A percentile compares a stretch with the other conserved stretches of the same genome.
Evolutionary conservation across 2,113 vertebrate species (phyloP).

Genomic region (Chloropsis cyanopogon): DNA sequence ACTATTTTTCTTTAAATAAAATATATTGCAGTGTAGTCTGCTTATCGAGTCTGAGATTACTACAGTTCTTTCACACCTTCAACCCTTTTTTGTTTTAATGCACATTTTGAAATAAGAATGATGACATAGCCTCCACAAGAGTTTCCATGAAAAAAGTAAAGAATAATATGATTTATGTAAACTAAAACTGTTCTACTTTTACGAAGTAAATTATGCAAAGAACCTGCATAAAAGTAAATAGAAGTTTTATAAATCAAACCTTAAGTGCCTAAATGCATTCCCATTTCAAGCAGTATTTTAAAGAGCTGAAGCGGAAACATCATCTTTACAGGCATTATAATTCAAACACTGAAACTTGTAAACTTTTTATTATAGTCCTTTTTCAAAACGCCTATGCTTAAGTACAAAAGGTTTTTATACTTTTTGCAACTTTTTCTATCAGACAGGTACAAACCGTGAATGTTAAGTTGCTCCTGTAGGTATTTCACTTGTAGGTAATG

Average conservation of each 20-base stretch:
- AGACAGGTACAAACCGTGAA: not conserved
- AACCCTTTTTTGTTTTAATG: not conserved
- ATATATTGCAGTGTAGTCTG: not conserved
- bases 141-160: slow-evolving; percentile 10
- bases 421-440: not conserved
- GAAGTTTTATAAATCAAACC: slow-evolving; percentile 43
- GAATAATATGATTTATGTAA: not conserved
- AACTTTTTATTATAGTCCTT: not conserved
- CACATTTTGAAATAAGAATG: not conserved
- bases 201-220: not conserved
- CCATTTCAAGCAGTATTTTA: slow-evolving; percentile 18
- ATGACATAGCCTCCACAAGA: slow-evolving; percentile 3
- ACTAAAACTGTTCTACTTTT: slow-evolving; percentile 14
- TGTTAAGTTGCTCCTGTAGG: not conserved
- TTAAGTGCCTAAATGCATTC: slow-evolving; percentile 20
- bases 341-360: slow-evolving; percentile 23
- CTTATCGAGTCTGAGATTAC: not conserved
- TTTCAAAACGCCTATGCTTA: not conserved
- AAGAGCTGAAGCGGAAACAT: not conserved
- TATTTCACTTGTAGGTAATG: not conserved
- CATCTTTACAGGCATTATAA: slow-evolving; percentile 11
- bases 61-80: not conserved
- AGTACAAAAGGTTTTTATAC: not conserved
- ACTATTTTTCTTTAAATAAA: slow-evolving; percentile 37
- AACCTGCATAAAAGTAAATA: slow-evolving; percentile 23